These are phyloP conservation scores for Pseudochirops corinnae DNA, from an alignment of 2,797 vertebrate species.

Conservation along the genomic window DNA sequence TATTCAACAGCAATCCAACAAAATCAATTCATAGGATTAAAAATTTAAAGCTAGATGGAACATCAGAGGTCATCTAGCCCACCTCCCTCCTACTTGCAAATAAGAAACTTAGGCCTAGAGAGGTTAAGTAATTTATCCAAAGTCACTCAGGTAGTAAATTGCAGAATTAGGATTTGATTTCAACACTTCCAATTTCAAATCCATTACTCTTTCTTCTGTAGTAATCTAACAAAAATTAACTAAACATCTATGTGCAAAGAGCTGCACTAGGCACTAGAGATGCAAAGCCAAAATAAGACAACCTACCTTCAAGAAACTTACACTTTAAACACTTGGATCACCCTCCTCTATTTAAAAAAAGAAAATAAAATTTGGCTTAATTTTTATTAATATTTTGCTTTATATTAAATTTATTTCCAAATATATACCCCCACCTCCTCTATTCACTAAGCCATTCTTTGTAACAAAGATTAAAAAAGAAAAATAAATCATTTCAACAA, in stretches of 20 bases:
- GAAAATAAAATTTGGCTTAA: background rate
- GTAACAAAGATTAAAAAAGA: background rate
- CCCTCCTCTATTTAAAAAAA: background rate
- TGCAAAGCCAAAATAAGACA: conserved; percentile 4
- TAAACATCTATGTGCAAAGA: background rate
- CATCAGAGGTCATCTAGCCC: background rate
- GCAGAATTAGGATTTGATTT: background rate
- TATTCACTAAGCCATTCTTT: background rate
- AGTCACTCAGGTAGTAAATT: background rate
- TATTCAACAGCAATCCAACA: background rate
- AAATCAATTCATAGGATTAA: background rate
- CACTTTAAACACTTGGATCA: background rate
- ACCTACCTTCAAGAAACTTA: background rate
- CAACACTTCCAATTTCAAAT: background rate
- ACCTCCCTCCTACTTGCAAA: background rate
- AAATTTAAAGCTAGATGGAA: background rate
- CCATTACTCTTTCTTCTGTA: background rate
- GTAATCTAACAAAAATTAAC: background rate
- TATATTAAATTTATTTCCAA: background rate
- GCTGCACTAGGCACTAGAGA: background rate
- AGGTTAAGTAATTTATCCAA: background rate
- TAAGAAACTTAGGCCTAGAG: background rate
- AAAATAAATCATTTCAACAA: background rate
- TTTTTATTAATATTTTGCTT: background rate
- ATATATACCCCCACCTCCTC: background rate